phyloP scores from a whole-genome alignment of 2,797 vertebrate species.

The Enteromius treurensis region DNA sequence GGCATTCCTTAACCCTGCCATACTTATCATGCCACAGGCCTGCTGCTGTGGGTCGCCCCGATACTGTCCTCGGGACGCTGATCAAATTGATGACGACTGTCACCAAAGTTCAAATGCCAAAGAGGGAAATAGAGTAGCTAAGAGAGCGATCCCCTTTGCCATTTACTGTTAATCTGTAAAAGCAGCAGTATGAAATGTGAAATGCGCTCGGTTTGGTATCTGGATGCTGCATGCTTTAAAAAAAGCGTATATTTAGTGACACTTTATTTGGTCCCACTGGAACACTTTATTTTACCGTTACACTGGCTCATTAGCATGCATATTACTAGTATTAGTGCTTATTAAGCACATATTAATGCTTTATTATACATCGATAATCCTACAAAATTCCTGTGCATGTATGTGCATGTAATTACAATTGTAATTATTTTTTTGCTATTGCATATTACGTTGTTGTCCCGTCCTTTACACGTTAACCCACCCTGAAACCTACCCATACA shows the following conservation, averaged over 20 bases:
- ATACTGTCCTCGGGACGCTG: slow-evolving; percentile 68
- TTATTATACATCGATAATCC: no score
- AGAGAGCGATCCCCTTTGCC: not conserved
- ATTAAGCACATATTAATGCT: no score
- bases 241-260: not conserved
- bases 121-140: not conserved
- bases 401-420: no score
- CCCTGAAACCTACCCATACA: no score
- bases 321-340: no score
- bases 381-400: no score
- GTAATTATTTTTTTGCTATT: no score
- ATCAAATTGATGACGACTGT: slow-evolving; percentile 71
- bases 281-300: no score
- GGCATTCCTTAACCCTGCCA: slow-evolving; percentile 73
- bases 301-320: no score
- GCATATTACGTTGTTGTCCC: no score
- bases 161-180: not conserved
- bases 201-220: not conserved
- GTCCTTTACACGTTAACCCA: no score
- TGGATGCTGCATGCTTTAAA: not conserved
- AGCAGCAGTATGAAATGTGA: not conserved
- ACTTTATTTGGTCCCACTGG: no score
- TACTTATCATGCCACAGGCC: slow-evolving; percentile 72
- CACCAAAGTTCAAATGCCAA: slow-evolving; percentile 14
- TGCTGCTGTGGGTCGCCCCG: slow-evolving; percentile 72